Conservation (phyloP, 2,888 invertebrate species). For the Geophilus truncorum region DNA sequence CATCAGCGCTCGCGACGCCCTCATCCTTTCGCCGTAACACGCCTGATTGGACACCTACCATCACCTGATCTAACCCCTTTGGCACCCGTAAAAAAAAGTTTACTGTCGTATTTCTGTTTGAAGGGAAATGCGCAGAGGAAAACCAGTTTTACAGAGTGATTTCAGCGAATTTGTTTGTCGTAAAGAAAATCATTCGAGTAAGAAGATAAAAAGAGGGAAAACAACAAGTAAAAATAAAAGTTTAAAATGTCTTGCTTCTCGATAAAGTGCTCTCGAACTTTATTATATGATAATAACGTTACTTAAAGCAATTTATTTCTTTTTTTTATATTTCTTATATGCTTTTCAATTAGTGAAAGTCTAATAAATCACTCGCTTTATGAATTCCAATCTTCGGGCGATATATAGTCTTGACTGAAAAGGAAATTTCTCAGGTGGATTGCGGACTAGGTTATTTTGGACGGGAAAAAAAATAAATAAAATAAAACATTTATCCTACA, state of each 20-base stretch:
- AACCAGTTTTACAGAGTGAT: not conserved
- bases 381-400: not conserved
- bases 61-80: not conserved
- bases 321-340: no score
- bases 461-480: not conserved
- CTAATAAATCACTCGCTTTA: not conserved
- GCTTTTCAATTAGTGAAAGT: not conserved
- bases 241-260: not conserved
- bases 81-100: not conserved
- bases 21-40: not conserved
- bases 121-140: not conserved
- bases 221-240: not conserved
- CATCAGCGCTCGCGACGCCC: not conserved
- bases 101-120: not conserved
- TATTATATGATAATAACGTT: not conserved
- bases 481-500: not conserved
- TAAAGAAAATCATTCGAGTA: not conserved
- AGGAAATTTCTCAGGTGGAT: not conserved
- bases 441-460: not conserved
- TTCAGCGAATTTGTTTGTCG: not conserved
- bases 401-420: not conserved
- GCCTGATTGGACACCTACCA: not conserved
- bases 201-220: not conserved
- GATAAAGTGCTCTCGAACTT: not conserved
- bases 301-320: no score